These are phyloP conservation scores for Thunnus albacares DNA, from an alignment of 2,797 vertebrate genomes.

Conservation along the genomic window DNA sequence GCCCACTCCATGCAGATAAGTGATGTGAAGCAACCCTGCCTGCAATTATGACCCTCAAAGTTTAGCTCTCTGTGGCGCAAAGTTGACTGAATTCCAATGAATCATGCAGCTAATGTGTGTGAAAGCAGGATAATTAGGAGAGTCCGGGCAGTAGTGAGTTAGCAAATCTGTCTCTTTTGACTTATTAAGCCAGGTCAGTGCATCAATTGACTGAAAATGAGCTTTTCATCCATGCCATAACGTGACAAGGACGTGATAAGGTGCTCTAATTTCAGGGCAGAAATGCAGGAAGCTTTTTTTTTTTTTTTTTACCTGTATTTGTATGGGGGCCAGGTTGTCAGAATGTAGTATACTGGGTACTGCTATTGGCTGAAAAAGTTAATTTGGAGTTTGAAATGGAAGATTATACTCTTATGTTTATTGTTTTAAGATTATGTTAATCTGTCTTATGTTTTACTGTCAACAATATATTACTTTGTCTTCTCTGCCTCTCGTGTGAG, in stretches of 20 bases:
- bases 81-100: constrained; percentile 12
- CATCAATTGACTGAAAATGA: constrained; percentile 19
- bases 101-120: not conserved
- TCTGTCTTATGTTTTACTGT: too few species aligned
- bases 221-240: constrained; percentile 16
- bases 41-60: constrained; percentile 2
- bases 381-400: not conserved
- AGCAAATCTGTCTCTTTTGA: constrained; percentile 10
- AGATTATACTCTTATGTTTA: too few species aligned
- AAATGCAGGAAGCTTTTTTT: not conserved
- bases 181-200: constrained; percentile 11
- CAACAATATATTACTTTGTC: too few species aligned
- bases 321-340: not conserved
- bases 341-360: not conserved
- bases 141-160: not conserved
- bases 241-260: not conserved
- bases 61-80: not conserved
- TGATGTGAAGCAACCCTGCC: not conserved
- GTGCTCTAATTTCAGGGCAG: constrained; percentile 9
- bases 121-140: not conserved
- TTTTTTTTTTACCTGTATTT: not conserved
- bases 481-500: too few species aligned
- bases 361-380: not conserved
- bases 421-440: too few species aligned
- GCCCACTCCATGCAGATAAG: not conserved